Conservation (phyloP, 2,797 vertebrate genomes). For the Poecilia wingei region DNA sequence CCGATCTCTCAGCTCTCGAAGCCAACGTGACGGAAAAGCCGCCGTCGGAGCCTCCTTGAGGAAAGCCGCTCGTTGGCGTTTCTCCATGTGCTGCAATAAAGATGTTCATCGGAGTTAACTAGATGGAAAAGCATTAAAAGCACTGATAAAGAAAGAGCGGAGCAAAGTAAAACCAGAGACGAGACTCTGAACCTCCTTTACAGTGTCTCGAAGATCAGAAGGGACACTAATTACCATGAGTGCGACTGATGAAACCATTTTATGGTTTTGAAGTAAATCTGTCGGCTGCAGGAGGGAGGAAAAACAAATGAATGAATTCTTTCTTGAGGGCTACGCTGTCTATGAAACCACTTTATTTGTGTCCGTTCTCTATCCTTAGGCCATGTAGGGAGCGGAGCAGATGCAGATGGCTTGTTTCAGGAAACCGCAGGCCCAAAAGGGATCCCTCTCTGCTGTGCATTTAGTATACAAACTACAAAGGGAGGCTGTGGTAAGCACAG, state of each 20-base stretch:
- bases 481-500: slow-evolving; percentile 76
- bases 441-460: slow-evolving; percentile 74
- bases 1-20: slow-evolving; percentile 29
- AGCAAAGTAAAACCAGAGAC: slow-evolving; percentile 18
- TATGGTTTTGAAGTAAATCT: slow-evolving; percentile 43
- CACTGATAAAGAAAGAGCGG: slow-evolving; percentile 7
- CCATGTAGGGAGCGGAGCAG: slow-evolving; percentile 66
- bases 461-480: slow-evolving; percentile 84
- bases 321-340: slow-evolving; percentile 53
- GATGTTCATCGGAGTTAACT: slow-evolving; percentile 47
- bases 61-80: slow-evolving; percentile 41
- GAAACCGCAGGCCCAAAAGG: slow-evolving; percentile 78
- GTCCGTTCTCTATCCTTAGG: slow-evolving; percentile 66
- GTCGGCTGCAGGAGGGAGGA: slow-evolving; percentile 44
- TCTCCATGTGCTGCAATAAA: slow-evolving; percentile 35
- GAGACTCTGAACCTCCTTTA: slow-evolving; percentile 1
- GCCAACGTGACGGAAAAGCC: slow-evolving; percentile 38
- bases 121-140: slow-evolving; percentile 23
- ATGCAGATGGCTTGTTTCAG: slow-evolving; percentile 79
- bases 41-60: slow-evolving; percentile 62
- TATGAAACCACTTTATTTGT: slow-evolving; percentile 67
- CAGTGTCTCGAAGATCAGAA: slow-evolving; percentile 44
- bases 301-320: slow-evolving; percentile 58
- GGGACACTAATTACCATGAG: slow-evolving; percentile 47
- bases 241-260: slow-evolving; percentile 51